phyloP scores from a whole-genome alignment of 2,888 invertebrate species.

The Invenusta paracnida region DNA sequence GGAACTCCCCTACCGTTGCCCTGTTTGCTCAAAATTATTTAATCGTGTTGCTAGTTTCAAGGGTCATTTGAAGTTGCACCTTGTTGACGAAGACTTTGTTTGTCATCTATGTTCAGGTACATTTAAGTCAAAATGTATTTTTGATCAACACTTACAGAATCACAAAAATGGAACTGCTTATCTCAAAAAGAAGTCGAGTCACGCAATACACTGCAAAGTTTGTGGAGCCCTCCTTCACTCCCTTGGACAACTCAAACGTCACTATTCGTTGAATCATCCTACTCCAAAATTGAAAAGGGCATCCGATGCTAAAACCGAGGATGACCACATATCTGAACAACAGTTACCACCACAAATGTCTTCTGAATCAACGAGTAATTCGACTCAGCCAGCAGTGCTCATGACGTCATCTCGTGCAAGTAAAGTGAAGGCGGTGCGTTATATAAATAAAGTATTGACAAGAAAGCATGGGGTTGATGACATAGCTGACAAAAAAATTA shows the following conservation, averaged over 20 bases:
- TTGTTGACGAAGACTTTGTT: slow-evolving; percentile 36
- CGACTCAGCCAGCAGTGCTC: no score
- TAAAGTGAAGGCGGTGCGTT: background rate
- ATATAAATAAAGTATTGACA: background rate
- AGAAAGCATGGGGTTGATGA: background rate
- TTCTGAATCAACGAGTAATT: background rate
- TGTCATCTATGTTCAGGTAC: slow-evolving; percentile 17
- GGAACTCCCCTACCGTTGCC: background rate
- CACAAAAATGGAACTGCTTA: background rate
- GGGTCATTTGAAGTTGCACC: background rate
- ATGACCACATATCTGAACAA: background rate
- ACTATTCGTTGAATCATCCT: background rate
- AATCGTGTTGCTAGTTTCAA: background rate
- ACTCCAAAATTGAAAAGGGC: no score
- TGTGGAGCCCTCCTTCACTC: background rate
- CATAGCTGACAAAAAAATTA: background rate
- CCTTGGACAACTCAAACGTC: background rate
- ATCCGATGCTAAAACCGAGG: no score
- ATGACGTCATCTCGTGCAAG: slow-evolving; percentile 13
- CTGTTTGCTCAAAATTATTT: background rate
- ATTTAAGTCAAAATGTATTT: slow-evolving; percentile 34
- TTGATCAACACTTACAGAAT: slow-evolving; percentile 14
- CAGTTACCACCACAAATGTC: background rate
- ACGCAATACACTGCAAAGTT: background rate
- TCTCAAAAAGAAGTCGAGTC: background rate